phyloP scores from a whole-genome alignment of 2,888 invertebrate species.

The Tridacna crocea region DNA sequence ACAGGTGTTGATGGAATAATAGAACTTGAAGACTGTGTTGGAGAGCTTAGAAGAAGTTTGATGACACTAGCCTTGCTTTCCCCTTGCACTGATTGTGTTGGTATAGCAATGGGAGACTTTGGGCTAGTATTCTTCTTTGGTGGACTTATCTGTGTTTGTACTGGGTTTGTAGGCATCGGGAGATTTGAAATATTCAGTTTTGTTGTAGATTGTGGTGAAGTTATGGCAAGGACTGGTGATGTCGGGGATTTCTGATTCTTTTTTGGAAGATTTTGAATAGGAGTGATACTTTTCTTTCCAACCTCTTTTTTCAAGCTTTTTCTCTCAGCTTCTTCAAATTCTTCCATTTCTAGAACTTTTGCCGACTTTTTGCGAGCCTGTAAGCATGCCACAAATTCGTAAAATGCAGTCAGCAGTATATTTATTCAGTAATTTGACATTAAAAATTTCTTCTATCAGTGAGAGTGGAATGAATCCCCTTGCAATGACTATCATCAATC shows the following conservation, averaged over 20 bases:
- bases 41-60: constrained; percentile 77
- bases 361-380: constrained; percentile 93
- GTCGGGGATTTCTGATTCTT: constrained; percentile 17
- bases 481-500: too few species aligned
- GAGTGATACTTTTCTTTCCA: constrained; percentile 27
- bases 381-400: constrained; percentile 11
- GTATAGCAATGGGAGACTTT: constrained; percentile 25
- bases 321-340: constrained; percentile 80
- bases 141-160: constrained; percentile 10
- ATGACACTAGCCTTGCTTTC: constrained; percentile 73
- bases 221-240: constrained; percentile 3
- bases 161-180: constrained; percentile 29
- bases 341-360: constrained; percentile 96
- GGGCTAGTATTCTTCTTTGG: constrained; percentile 34
- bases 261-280: constrained; percentile 29
- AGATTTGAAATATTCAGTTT: constrained; percentile 53
- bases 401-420: background rate
- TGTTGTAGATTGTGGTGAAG: constrained; percentile 35
- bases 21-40: constrained; percentile 69
- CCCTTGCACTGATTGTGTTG: constrained; percentile 4
- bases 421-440: background rate
- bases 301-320: constrained; percentile 66
- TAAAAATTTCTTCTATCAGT: background rate
- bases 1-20: constrained; percentile 66
- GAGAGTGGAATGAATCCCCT: background rate